Evolutionary conservation across 35 echinoderm and acorn worm species (phyloP), one percentile per base, ranked within the genome.

Genomic region (Heliocidaris erythrogramma): DNA sequence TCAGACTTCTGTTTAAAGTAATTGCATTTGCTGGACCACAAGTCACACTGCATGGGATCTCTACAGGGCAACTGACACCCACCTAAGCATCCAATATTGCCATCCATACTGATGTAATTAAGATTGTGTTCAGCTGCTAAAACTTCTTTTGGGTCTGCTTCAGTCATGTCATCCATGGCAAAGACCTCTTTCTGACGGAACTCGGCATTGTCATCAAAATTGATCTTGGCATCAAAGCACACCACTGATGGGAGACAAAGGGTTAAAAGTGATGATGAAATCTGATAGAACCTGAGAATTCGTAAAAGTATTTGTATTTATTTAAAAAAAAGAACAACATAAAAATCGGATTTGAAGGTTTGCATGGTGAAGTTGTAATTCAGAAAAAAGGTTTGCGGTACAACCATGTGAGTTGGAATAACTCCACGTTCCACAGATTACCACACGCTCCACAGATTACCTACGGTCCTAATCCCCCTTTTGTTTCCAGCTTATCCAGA

Each of bases 81-180:
- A 99, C 98, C 98, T 94, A 99, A 95, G 89, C 98, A 99, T 59
- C 95, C 98, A 86, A 99, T 99, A 93, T 99, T 99, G 9, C 98
- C 98, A 97, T 99, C 98, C 98, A 99, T 99, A 93, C 97, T 96
- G 59, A 99, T 97, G 93, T 97, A 99, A 65, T 99, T 99, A 17
- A 99, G 96, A 85, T 97, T 96, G 78, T 99, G 98, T 42, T 94
- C 88, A 13, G 96, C 95, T 48, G 98, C 98, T 31, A 94, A 27
- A 32, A 96, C 89, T 94, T 99, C 98, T 90, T 97, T 95, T 6
- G 94, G 95, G 49, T 99, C 98, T 30, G 94, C 94, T 59, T 99
- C 98, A 32, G 95, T 91, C 31, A 93, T 94, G 86, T 99, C 98
- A 89, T 99, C 98, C 88, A 99, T 92, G 17, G 95, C 97, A 95